Conservation (phyloP, 2,113 vertebrate genomes). For the Melanostigma gelatinosum region DNA sequence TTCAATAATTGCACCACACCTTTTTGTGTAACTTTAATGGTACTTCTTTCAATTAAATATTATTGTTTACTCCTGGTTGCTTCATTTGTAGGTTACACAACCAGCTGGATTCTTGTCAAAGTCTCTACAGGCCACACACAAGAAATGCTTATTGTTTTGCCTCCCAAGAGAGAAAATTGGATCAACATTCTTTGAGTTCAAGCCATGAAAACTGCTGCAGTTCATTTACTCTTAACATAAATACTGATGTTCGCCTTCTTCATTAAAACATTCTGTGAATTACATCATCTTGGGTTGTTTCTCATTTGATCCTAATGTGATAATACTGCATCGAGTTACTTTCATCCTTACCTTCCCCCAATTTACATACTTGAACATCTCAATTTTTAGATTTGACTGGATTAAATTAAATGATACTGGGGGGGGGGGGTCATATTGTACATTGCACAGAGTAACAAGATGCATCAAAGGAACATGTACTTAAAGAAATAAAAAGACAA, state of each 20-base stretch:
- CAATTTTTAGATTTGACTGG: slow-evolving; percentile 10
- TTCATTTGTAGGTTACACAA: slow-evolving; percentile 31
- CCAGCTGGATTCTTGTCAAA: slow-evolving; percentile 31
- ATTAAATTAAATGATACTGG: slow-evolving; percentile 19
- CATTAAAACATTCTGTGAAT: slow-evolving; percentile 10
- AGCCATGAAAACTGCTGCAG: slow-evolving; percentile 17
- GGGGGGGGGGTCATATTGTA: not conserved
- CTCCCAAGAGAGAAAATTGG: slow-evolving; percentile 37
- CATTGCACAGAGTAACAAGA: not conserved
- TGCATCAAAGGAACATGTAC: not conserved
- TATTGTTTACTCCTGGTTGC: slow-evolving; percentile 26
- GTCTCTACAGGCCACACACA: slow-evolving; percentile 36
- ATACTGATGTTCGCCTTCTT: slow-evolving; percentile 25
- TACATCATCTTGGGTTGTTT: slow-evolving; percentile 43
- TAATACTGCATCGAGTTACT: slow-evolving; percentile 11
- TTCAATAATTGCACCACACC: not conserved
- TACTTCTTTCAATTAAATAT: slow-evolving; percentile 25
- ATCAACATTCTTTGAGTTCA: slow-evolving; percentile 32
- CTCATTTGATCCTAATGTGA: slow-evolving; percentile 36
- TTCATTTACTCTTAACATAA: slow-evolving; percentile 49
- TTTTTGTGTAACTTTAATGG: slow-evolving; percentile 2
- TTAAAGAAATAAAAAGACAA: not conserved
- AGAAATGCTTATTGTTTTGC: slow-evolving; percentile 30
- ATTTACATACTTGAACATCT: not conserved
- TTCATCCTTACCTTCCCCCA: not conserved